Percentiles rank a stretch among this genome's conserved stretches.
Evolutionary conservation across 2,797 vertebrate species (phyloP).

Genomic region (Paguma larvata): DNA sequence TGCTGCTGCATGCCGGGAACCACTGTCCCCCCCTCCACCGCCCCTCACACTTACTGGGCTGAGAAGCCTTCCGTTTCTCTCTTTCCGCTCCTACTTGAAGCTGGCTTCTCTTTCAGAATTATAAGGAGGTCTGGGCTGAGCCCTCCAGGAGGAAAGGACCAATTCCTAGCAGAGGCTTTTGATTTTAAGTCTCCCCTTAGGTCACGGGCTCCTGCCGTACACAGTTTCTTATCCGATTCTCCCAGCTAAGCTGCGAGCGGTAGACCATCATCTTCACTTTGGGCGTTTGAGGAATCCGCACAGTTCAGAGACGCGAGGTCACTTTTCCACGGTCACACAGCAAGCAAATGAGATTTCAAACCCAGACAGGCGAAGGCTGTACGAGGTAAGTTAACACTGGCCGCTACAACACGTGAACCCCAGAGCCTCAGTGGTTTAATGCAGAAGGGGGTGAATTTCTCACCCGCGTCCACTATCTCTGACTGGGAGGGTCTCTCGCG

Average conservation of each 20-base stretch:
- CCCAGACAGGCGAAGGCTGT: fast-evolving
- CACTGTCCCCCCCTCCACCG: fast-evolving
- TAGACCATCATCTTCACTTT: neutral
- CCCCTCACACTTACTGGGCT: fast-evolving
- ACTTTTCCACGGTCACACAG: neutral
- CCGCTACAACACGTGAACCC: neutral
- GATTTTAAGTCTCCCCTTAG: neutral
- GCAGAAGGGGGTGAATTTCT: neutral
- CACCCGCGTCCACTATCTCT: neutral
- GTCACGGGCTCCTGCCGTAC: neutral
- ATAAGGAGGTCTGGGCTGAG: neutral
- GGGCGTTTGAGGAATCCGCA: neutral
- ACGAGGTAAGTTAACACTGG: neutral
- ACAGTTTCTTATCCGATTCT: neutral
- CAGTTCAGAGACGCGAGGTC: neutral
- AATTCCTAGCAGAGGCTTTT: neutral
- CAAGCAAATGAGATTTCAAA: neutral
- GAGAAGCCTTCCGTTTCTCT: neutral
- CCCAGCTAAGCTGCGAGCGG: neutral
- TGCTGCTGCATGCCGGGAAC: neutral
- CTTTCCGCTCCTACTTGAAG: neutral
- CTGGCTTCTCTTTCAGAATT: neutral
- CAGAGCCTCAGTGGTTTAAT: neutral
- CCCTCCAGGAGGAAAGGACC: neutral
- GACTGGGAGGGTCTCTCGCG: neutral